Base-by-base conservation (phyloP, 2,797 vertebrate genomes). In the Helicolenus hilgendorfi region DNA sequence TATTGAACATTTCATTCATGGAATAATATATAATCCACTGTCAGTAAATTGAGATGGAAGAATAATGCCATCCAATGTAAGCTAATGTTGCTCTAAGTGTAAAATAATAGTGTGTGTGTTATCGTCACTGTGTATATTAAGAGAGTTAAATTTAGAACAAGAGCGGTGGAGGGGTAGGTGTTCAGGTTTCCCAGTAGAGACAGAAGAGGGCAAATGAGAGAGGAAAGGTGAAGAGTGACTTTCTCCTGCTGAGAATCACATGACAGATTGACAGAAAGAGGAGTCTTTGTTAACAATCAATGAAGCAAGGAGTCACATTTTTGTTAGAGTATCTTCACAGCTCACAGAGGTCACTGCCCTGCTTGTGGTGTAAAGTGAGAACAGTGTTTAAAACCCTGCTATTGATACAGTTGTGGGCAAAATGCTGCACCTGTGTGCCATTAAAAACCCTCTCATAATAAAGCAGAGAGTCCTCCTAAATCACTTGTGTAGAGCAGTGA, bases 211-310 rank as follows among this genome's bases (percentile, higher is more conserved):
- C 49, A 79, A 72, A 72, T 64, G 60, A 71, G 58, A 70, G 41
- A 60, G 49, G 64, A 63, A 82, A 80, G 58, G 60, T 41, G 59
- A 85, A 82, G 36, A 63, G 65, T 64, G 77, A 70, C 59, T 78
- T 41, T 49, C 59, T 69, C n/a, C 31, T 33, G 56, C 79, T 71
- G 29, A 68, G 78, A 89, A 68, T 89, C 81, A 77, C 77, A 63
- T 76, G 79, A 84, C 85, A 63, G 72, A 72, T 68, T 83, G 81
- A 87, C 71, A 11, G 56, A 35, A 55, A 81, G 76, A 65, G 45
- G 74, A 36, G 65, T 71, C 84, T 90, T 93, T 89, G 88, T 89
- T 86, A 74, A 84, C 9, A 71, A 92, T 92, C 92, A 92, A 72
- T 93, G 82, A 93, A 78, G 55, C 75, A 88, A 64, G 77, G 69